phyloP scores from a whole-genome alignment of 2,888 invertebrate species.

The Colletes collaris region DNA sequence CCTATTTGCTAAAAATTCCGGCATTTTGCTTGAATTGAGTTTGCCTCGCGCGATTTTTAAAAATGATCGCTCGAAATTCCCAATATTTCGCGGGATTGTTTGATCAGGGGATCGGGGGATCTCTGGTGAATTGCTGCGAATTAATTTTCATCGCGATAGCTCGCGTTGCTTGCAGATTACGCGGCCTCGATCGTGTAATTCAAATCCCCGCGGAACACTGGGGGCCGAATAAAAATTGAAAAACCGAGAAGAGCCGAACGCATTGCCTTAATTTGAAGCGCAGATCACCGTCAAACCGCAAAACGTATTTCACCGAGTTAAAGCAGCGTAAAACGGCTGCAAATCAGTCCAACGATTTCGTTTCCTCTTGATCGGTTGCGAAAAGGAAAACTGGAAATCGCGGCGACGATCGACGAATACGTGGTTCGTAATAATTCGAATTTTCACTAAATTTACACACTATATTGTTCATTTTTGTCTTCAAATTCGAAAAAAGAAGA shows the following conservation, averaged over 20 bases:
- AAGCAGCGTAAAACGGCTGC: no score
- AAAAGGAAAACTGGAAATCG: no score
- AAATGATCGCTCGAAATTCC: constrained; percentile 41
- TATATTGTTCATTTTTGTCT: no score
- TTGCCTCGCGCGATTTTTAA: constrained; percentile 6
- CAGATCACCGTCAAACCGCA: constrained; percentile 13
- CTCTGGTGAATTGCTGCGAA: constrained; percentile 51
- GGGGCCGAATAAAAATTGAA: constrained; percentile 40
- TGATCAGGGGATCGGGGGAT: constrained; percentile 51
- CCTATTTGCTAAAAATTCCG: constrained; percentile 31
- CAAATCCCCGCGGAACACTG: constrained; percentile 25
- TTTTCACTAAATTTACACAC: no score
- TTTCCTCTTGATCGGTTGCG: no score
- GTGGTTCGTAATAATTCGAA: no score
- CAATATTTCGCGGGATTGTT: constrained; percentile 47
- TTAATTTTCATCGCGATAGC: constrained; percentile 56
- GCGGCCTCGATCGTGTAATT: constrained; percentile 49
- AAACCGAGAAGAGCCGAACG: constrained; percentile 22
- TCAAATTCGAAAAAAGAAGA: no score
- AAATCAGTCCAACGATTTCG: no score
- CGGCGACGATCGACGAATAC: no score
- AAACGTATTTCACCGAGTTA: constrained; percentile 9
- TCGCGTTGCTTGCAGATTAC: constrained; percentile 42
- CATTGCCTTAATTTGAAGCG: constrained; percentile 32
- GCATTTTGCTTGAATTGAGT: constrained; percentile 3